Percentiles rank a stretch among this genome's conserved stretches.
Evolutionary conservation across 2,888 invertebrate genomes (phyloP).

Genomic region (Nephrotoma guestfalica): DNA sequence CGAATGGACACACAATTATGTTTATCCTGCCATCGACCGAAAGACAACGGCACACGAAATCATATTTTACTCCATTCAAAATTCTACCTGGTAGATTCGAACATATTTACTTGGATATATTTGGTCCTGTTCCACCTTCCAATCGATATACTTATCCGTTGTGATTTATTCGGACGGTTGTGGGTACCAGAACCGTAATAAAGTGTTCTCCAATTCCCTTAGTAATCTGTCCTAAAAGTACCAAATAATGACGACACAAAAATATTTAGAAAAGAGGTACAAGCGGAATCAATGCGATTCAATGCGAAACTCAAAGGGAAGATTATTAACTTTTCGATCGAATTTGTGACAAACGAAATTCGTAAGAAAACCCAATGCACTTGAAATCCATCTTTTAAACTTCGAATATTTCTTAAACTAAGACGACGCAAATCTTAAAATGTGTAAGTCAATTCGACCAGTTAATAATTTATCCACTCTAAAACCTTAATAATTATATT

Average conservation of each 20-base stretch:
- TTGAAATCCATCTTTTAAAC: neutral
- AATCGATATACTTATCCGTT: no score
- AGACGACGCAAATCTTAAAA: neutral
- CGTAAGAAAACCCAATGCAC: neutral
- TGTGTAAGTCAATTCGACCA: neutral
- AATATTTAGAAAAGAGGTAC: neutral
- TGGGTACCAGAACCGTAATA: constrained; percentile 5
- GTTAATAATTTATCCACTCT: neutral
- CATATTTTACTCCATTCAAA: no score
- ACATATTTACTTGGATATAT: no score
- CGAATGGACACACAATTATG: no score
- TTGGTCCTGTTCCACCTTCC: no score
- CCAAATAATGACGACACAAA: neutral
- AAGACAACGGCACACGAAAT: no score
- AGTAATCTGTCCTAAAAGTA: neutral
- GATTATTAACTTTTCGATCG: neutral
- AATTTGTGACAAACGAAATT: neutral
- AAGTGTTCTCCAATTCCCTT: neutral
- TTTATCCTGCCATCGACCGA: no score
- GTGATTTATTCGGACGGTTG: constrained; percentile 4
- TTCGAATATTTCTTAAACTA: neutral
- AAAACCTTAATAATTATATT: neutral
- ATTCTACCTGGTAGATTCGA: no score
- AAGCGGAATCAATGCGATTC: neutral
- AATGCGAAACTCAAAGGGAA: neutral